Evolutionary conservation across 2,797 vertebrate species (phyloP).

Genomic region (Neosalanx taihuensis): DNA sequence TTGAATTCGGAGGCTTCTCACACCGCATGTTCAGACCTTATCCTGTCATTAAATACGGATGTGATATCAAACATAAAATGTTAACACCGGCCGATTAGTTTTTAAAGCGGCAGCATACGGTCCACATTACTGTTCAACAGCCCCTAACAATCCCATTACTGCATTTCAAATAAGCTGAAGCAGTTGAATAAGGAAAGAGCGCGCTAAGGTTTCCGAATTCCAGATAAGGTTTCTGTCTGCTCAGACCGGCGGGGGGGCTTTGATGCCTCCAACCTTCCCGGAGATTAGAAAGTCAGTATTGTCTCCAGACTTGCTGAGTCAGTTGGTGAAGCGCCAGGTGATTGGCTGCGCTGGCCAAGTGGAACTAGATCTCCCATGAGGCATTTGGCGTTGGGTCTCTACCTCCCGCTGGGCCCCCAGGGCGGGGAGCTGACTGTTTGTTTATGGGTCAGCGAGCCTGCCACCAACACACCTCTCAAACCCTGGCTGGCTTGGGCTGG

Average conservation of each 20-base stretch:
- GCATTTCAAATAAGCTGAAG: background rate
- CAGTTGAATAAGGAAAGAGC: too few species aligned
- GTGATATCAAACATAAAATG: background rate
- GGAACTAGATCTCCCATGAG: conserved; percentile 57
- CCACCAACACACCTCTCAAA: conserved; percentile 15
- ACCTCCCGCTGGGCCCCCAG: conserved; percentile 15
- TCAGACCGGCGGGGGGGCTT: background rate
- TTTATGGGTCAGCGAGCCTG: conserved; percentile 18
- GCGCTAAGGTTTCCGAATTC: background rate
- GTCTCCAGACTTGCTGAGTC: background rate
- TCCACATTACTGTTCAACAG: background rate
- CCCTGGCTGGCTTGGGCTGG: background rate
- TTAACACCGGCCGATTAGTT: background rate
- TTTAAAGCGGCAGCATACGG: background rate
- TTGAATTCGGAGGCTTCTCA: background rate
- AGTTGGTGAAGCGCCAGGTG: conserved; percentile 29
- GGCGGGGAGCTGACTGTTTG: conserved; percentile 32
- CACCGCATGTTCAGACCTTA: background rate
- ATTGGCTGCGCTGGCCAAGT: conserved; percentile 48
- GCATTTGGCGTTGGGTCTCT: conserved; percentile 44
- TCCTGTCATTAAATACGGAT: background rate
- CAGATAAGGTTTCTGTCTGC: background rate
- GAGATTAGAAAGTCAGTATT: background rate
- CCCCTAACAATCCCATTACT: background rate
- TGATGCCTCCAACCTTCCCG: background rate